phyloP scores from a whole-genome alignment of 2,113 vertebrate genomes.

The Bos javanicus region DNA sequence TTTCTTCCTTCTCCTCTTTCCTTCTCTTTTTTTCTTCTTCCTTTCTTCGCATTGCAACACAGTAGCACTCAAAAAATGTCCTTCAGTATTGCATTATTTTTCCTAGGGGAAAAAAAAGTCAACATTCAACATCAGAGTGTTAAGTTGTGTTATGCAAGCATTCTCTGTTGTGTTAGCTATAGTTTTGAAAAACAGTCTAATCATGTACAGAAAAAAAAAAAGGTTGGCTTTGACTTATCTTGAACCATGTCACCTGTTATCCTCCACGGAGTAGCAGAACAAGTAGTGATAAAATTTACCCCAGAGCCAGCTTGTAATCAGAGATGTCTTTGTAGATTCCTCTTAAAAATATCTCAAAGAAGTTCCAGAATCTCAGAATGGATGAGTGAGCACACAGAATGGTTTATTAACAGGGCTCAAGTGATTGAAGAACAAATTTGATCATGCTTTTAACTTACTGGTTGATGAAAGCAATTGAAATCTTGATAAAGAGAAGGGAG shows the following conservation, averaged over 20 bases:
- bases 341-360: constrained; percentile 80
- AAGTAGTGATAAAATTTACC: constrained; percentile 82
- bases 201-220: background rate
- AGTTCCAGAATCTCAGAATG: constrained; percentile 79
- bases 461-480: constrained; percentile 82
- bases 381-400: constrained; percentile 84
- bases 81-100: constrained; percentile 49
- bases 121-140: constrained; percentile 38
- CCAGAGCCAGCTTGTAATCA: constrained; percentile 81
- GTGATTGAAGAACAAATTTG: constrained; percentile 91
- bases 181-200: constrained; percentile 60
- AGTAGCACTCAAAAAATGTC: constrained; percentile 39
- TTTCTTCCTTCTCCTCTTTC: background rate
- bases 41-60: background rate
- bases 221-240: constrained; percentile 67
- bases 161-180: constrained; percentile 29
- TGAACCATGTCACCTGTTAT: constrained; percentile 81
- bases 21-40: background rate
- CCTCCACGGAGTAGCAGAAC: constrained; percentile 72
- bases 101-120: background rate
- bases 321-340: constrained; percentile 87
- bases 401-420: constrained; percentile 85
- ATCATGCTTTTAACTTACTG: constrained; percentile 81
- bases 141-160: constrained; percentile 16
- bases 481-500: constrained; percentile 64